Conservation (phyloP, 2,888 invertebrate genomes). For the Dicyrtoma fusca region DNA sequence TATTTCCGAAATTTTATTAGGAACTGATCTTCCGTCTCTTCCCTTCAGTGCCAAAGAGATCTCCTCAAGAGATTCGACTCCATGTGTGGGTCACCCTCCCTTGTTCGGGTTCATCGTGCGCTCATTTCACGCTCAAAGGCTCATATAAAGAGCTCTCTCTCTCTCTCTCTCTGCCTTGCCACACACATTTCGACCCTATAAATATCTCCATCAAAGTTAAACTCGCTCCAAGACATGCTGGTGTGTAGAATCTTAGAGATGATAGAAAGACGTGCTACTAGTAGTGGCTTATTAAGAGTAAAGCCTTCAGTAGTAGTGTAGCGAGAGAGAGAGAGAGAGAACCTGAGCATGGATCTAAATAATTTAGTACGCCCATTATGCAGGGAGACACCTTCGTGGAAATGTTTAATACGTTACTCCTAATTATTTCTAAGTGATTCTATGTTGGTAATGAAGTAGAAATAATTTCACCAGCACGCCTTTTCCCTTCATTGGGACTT, state of each 20-base stretch:
- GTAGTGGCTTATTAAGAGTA: neutral
- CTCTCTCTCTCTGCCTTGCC: neutral
- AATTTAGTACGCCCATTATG: neutral
- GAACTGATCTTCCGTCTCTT: too few relatives aligned
- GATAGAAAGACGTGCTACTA: neutral
- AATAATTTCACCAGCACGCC: too few relatives aligned
- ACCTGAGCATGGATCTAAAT: neutral
- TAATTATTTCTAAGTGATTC: too few relatives aligned
- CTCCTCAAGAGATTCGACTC: too few relatives aligned
- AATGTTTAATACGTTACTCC: too few relatives aligned
- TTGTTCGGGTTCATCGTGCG: neutral
- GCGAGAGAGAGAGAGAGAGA: neutral
- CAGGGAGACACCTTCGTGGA: too few relatives aligned
- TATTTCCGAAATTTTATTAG: too few relatives aligned
- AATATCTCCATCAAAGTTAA: neutral
- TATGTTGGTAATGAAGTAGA: too few relatives aligned
- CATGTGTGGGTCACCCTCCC: neutral
- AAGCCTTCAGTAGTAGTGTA: neutral
- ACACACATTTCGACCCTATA: neutral
- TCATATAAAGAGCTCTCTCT: neutral
- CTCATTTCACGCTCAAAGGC: neutral
- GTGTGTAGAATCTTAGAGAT: constrained; percentile 7
- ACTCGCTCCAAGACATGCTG: neutral
- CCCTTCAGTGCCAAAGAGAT: too few relatives aligned
- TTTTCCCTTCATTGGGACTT: too few relatives aligned